phyloP scores from a whole-genome alignment of 2,888 invertebrate species.

The Orchesellides sinensis region DNA sequence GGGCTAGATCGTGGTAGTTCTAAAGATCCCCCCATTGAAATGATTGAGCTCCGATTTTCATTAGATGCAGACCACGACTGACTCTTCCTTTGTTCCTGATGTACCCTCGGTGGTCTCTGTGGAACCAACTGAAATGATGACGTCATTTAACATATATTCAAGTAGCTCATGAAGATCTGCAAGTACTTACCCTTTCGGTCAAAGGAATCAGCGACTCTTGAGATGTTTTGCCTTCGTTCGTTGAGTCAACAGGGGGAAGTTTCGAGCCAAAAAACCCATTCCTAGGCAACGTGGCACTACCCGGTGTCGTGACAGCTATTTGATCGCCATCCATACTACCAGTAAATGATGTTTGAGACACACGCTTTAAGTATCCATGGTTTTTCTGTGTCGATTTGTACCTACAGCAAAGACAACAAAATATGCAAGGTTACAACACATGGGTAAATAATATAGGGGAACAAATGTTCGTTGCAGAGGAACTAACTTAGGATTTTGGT shows the following conservation, averaged over 20 bases:
- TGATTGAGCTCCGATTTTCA: conserved; percentile 56
- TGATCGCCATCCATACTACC: conserved; percentile 65
- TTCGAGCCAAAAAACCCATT: conserved; percentile 57
- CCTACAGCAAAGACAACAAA: not conserved
- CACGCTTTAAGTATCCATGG: conserved; percentile 57
- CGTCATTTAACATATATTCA: conserved; percentile 25
- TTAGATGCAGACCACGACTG: conserved; percentile 64
- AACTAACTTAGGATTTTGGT: conserved; percentile 65
- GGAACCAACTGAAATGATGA: conserved; percentile 63
- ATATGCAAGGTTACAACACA: not conserved
- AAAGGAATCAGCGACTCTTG: conserved; percentile 65
- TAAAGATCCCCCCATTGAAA: conserved; percentile 56
- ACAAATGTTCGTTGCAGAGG: not conserved
- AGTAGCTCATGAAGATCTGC: not conserved
- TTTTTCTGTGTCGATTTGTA: conserved; percentile 46
- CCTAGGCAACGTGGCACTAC: conserved; percentile 67
- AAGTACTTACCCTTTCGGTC: conserved; percentile 69
- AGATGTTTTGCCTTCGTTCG: conserved; percentile 41
- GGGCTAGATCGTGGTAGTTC: conserved; percentile 27
- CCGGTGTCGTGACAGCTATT: conserved; percentile 17
- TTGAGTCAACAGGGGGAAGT: conserved; percentile 57
- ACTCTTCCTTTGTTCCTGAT: conserved; percentile 66
- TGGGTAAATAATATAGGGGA: not conserved
- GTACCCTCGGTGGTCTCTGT: conserved; percentile 69
- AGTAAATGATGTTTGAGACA: conserved; percentile 64